These are phyloP conservation scores for Crenichthys baileyi DNA, from an alignment of 2,797 vertebrate genomes.

Conservation along the genomic window DNA sequence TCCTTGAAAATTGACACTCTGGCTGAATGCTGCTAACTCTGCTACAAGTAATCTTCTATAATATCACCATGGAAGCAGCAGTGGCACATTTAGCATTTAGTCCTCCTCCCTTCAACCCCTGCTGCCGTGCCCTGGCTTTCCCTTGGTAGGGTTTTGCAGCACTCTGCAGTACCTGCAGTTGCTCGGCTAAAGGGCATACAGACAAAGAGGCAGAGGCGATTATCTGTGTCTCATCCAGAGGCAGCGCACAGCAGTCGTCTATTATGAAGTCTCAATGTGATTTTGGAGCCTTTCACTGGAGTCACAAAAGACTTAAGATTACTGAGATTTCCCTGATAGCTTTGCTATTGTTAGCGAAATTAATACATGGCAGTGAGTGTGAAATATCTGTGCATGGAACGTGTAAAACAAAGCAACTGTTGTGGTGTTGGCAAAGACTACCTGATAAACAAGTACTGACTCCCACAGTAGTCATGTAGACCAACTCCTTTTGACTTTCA, in stretches of 20 bases:
- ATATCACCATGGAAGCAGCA: constrained; percentile 56
- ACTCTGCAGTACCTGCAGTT: constrained; percentile 54
- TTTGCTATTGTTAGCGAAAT: constrained; percentile 62
- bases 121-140: constrained; percentile 38
- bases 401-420: constrained; percentile 59
- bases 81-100: constrained; percentile 61
- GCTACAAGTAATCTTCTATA: constrained; percentile 60
- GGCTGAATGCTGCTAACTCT: constrained; percentile 36
- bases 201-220: constrained; percentile 72
- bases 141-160: constrained; percentile 51
- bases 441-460: constrained; percentile 31
- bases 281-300: constrained; percentile 61
- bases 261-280: constrained; percentile 63
- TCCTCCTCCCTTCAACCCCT: constrained; percentile 26
- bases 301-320: constrained; percentile 69
- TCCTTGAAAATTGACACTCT: constrained; percentile 42
- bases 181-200: constrained; percentile 67
- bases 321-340: constrained; percentile 69
- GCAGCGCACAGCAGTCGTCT: constrained; percentile 47
- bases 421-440: constrained; percentile 40
- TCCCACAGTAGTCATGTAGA: not conserved
- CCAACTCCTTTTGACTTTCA: constrained; percentile 3
- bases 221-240: constrained; percentile 68
- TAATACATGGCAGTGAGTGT: constrained; percentile 56
- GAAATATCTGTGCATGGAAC: constrained; percentile 60